phyloP scores from a whole-genome alignment of 2,797 vertebrate species.

The Pogonophryne albipinna region DNA sequence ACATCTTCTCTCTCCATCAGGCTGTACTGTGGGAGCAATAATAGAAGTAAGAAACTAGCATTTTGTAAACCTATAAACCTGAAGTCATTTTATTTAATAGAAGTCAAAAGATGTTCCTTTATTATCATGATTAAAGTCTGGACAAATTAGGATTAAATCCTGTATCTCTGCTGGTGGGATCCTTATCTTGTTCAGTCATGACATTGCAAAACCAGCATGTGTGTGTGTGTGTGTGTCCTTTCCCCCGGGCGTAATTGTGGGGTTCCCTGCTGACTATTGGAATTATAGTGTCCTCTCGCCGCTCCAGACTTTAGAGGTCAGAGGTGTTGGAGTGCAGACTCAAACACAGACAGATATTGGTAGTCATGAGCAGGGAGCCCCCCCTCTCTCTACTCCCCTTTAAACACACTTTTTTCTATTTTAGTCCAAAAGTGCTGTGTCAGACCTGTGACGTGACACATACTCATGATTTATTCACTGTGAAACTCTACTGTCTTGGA shows the following conservation, averaged over 20 bases:
- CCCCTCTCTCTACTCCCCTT: background rate
- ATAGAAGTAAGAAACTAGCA: background rate
- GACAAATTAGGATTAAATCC: slow-evolving; percentile 43
- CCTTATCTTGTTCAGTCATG: slow-evolving; percentile 59
- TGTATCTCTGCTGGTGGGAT: slow-evolving; percentile 20
- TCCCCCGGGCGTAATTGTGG: slow-evolving; percentile 53
- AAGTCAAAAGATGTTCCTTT: slow-evolving; percentile 11
- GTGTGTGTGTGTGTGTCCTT: slow-evolving; percentile 29
- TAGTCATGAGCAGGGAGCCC: slow-evolving; percentile 56
- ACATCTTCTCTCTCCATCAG: slow-evolving; percentile 24
- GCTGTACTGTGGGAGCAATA: slow-evolving; percentile 1
- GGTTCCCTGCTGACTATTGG: slow-evolving; percentile 48
- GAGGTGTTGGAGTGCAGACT: slow-evolving; percentile 56
- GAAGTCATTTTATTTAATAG: background rate
- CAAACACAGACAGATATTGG: slow-evolving; percentile 62
- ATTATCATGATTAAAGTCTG: slow-evolving; percentile 34
- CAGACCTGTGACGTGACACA: slow-evolving; percentile 28
- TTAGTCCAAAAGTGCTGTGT: slow-evolving; percentile 47
- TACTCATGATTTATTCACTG: background rate
- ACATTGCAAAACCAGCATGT: slow-evolving; percentile 63
- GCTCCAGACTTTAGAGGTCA: slow-evolving; percentile 68
- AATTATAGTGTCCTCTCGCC: slow-evolving; percentile 40
- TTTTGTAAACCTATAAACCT: slow-evolving; percentile 4
- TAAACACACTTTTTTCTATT: background rate
- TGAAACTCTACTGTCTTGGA: background rate